Evolutionary conservation across 2,888 invertebrate genomes (phyloP), one percentile per base, ranked within the genome.

Genomic region (Cordilura impudica): DNA sequence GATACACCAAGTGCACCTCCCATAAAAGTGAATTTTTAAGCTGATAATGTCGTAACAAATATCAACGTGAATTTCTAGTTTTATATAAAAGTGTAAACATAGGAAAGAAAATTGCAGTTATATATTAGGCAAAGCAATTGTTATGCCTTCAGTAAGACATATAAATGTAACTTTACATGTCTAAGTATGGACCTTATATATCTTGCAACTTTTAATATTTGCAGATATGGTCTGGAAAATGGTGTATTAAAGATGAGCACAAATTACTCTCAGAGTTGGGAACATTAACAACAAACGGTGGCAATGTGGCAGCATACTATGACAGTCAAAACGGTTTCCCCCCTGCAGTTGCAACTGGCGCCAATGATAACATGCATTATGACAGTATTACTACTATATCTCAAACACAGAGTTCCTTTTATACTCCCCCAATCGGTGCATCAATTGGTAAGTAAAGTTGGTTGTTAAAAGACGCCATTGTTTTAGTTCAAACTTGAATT

Each of bases 221-320:
- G 18, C 77, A 96, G 96, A 94, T 96, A 81, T 96, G 96, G 92
- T 95, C 96, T 82, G 93, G 93, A 81, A 97, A 97, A 91, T 96
- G 96, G 96, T 95, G 95, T 90, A 94, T 96, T 87, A 96, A 97
- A 90, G 96, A 97, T 90, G 96, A 96, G 88, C 96, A 96, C 91
- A 96, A 96, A 90, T 90, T 96, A 61, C 91, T 96, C 81, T 95
- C 95, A 56, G 96, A 96, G 89, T 91, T 96, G 54, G 95, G 95
- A 26, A 92, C 92, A 82, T 90, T 92, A 43, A 91, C 91, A 60
- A 89, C 91, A 67, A 91, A 84, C 67, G 84, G 84, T 8, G 18
- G 75, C 31, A 76, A 56, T 23, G 71, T 65, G 35, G 56, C 81
- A 14, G 72, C 80, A 43, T 92, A 92, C 85, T 92, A 94, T 49